Base-by-base conservation (phyloP, 2,113 vertebrate species). In the Labrus mixtus region DNA sequence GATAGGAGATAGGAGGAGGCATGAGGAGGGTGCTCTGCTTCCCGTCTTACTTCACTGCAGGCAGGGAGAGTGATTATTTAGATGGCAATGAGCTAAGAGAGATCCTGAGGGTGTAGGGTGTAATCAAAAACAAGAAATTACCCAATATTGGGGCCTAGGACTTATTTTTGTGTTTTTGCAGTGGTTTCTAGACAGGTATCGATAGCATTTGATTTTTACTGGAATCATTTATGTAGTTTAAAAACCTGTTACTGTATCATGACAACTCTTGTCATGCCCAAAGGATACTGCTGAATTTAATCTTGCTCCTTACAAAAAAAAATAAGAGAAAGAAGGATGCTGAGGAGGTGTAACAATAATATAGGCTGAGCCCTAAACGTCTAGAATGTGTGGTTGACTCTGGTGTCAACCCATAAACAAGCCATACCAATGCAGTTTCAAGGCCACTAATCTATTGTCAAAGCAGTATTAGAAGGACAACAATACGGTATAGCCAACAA, bases 1-100 rank as follows among this genome's bases (percentile, higher is more conserved):
- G 76, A 85, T 74, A 45, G 65, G 51, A 77, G 79, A 78, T 74
- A 59, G 77, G 63, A 43, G 50, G 73, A 66, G 37, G 57, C 37
- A 54, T 36, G 43, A 45, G 63, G 55, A 61, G 81, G 71, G 64
- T 36, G 37, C 39, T 60, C n/a, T 67, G 79, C 37, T 68, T 73
- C 46, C 60, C 59, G 56, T 73, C 66, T 81, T 78, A 61, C 22
- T 73, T 74, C 73, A 23, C 67, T 78, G 68, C 58, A 65, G 62
- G 50, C 7, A 57, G 43, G 39, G 55, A 60, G 4, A 50, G 33
- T 61, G 45, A 43, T 72, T 84, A 62, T 68, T 82, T 68, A 82
- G 46, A 83, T 64, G 51, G 43, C 58, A 90, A 78, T 70, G 64
- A 68, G 56, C 65, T 60, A 43, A 48, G 12, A 62, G 63, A 19